Percentiles rank a stretch among this genome's conserved stretches.
Evolutionary conservation across 1,140 invertebrate genomes (phyloP).

Genomic region (Trichonephila clavipes): DNA sequence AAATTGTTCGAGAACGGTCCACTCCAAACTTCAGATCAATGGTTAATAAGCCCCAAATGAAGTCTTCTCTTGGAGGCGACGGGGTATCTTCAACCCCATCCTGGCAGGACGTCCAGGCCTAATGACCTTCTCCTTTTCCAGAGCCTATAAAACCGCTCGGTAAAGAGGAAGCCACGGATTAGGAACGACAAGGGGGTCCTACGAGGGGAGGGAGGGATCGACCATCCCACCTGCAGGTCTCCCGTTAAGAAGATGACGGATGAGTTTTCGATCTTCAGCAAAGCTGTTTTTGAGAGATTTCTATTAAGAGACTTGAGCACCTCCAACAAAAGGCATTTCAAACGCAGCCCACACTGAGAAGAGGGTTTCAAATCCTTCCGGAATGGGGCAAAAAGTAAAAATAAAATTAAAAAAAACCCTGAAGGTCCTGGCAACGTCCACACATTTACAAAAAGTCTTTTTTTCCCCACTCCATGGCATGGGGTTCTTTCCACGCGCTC

Average conservation of each 20-base stretch:
- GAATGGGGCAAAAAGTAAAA: background rate
- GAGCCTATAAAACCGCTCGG: background rate
- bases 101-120: constrained; percentile 15
- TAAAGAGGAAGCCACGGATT: constrained; percentile 14
- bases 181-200: background rate
- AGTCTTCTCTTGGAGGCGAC: background rate
- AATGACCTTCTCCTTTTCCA: constrained; percentile 14
- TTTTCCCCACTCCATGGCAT: background rate
- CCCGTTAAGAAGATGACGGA: constrained; percentile 48
- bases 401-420: background rate
- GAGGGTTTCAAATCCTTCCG: constrained; percentile 6
- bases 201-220: background rate
- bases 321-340: constrained; percentile 33
- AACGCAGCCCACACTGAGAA: constrained; percentile 5
- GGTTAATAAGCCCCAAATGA: constrained; percentile 7
- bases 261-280: constrained; percentile 54
- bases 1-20: background rate
- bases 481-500: constrained; percentile 17
- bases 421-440: constrained; percentile 1
- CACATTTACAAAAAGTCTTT: background rate
- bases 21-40: background rate
- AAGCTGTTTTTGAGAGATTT: constrained; percentile 63
- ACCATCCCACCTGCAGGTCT: constrained; percentile 10
- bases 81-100: background rate
- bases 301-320: constrained; percentile 61